Base-by-base conservation (phyloP, 2,888 invertebrate genomes). In the Rosalia funebris region DNA sequence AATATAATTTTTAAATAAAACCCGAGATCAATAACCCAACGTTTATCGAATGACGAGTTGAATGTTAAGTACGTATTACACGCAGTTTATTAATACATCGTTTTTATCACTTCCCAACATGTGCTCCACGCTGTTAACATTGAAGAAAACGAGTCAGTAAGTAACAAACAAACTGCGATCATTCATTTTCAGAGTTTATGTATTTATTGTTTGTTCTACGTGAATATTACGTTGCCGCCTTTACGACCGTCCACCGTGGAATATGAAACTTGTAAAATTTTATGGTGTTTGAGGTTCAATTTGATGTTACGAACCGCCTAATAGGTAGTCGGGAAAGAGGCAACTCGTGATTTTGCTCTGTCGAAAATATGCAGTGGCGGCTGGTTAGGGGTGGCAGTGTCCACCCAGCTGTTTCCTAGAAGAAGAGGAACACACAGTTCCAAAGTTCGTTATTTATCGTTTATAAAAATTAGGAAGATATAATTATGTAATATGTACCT, bases 21-120 rank as follows among this genome's bases (percentile, higher is more conserved):
- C 9, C 19, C 32, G 32, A 42, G 53, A 53, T 53, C 53, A 53
- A 42, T 53, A 53, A 53, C 53, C 53, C 16, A 17, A 14, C 1
- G 15, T 39, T 39, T 50, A 53, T 17, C 14, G 42, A 32, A 42
- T 42, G 42, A 32, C 10, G 12, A 16, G 17, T 19, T 15, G 20
- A 42, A 9, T 45, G 31, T 31, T 15, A 45, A 45, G 31, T 45
- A 45, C 25, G 25, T 14, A 45, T 44, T 19, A 25, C 44, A 25
- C 7, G 44, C 20, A 32, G n/a, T 46, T 32, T 32, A 32, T 34
- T n/a, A 34, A 44, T 44, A 25, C 25, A 32, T n/a, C n/a, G 52
- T 42, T 14, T 50, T 50, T 39, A 39, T 32, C 42, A 31, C 42
- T 42, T 53, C 11, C 12, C 31, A 53, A 53, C 53, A 53, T 53